Evolutionary conservation across 2,888 invertebrate genomes (phyloP).

Genomic region (Sphinx pinastri): DNA sequence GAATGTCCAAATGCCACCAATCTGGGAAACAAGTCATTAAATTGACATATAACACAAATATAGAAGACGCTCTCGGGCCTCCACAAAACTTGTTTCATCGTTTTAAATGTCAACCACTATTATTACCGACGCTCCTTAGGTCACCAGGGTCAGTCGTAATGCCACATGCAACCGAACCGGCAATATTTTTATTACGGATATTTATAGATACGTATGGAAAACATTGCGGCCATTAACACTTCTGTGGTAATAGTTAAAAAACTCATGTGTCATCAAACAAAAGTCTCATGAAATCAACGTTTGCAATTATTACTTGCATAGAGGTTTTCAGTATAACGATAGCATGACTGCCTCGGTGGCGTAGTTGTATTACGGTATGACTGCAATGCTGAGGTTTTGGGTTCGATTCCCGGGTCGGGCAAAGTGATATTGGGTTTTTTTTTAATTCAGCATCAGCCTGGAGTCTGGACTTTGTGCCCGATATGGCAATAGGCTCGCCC

Average conservation of each 20-base stretch:
- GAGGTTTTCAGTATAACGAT: too few species aligned
- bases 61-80: slow-evolving; percentile 51
- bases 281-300: too few species aligned
- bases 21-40: slow-evolving; percentile 56
- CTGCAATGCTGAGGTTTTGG: too few species aligned
- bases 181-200: slow-evolving; percentile 35
- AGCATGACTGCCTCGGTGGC: too few species aligned
- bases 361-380: too few species aligned
- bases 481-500: too few species aligned
- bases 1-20: slow-evolving; percentile 33
- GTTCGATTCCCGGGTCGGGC: too few species aligned
- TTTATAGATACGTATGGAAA: slow-evolving; percentile 30
- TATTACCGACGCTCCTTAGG: slow-evolving; percentile 63
- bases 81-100: slow-evolving; percentile 66
- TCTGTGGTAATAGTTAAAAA: slow-evolving; percentile 20
- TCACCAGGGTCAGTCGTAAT: slow-evolving; percentile 58
- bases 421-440: too few species aligned
- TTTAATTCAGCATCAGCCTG: too few species aligned
- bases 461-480: too few species aligned
- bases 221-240: slow-evolving; percentile 24
- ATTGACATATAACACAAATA: slow-evolving; percentile 45
- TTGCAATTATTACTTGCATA: too few species aligned
- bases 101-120: slow-evolving; percentile 76
- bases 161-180: slow-evolving; percentile 40
- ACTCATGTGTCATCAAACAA: too few species aligned